Evolutionary conservation across 2,888 invertebrate genomes (phyloP), one percentile per base, ranked within the genome.

Genomic region (Mesorhabditis belari): DNA sequence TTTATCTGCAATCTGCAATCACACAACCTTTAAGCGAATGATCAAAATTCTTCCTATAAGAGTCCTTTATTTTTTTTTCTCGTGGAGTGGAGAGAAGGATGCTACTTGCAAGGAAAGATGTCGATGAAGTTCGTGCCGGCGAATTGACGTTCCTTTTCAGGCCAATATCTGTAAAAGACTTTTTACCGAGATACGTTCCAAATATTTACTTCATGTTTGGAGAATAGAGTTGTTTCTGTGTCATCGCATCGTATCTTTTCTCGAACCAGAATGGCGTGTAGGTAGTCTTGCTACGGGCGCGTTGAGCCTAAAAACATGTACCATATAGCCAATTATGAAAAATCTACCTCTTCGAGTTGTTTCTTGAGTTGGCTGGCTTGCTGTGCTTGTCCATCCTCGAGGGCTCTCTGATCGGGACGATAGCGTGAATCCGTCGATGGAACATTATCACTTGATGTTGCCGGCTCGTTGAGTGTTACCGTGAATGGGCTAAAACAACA

Each of bases 401-500:
- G 55, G 5, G 55, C 49, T 23, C 60, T 9, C 55, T 54, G 49
- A 25, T 60, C 60, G 44, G 25, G 55, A 6, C 60, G 55, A 26
- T 50, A 21, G 5, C 60, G 60, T 9, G 53, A 52, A 25, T 60
- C 60, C 12, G 60, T 44, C 3, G 27, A 51, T 2, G 60, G 50
- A 12, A 55, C 9, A 3, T 21, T 23, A 9, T 21, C 19, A 3
- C 50, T n/a, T n/a, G 44, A n/a, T n/a, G 44, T 35, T n/a, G n/a
- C 60, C 26, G 29, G 25, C 35, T 60, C 60, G 25, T 60, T 60
- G 28, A 60, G 23, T 12, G 54, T 55, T 56, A 60, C 49, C 17
- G 55, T 55, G 25, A 60, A 55, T 5, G n/a, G 50, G 24, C 49
- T 55, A 35, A 55, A 60, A 21, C 12, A 35, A 35, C 1, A n/a